Evolutionary conservation across 2,113 vertebrate species (phyloP).

Genomic region (Micronycteris hirsuta): DNA sequence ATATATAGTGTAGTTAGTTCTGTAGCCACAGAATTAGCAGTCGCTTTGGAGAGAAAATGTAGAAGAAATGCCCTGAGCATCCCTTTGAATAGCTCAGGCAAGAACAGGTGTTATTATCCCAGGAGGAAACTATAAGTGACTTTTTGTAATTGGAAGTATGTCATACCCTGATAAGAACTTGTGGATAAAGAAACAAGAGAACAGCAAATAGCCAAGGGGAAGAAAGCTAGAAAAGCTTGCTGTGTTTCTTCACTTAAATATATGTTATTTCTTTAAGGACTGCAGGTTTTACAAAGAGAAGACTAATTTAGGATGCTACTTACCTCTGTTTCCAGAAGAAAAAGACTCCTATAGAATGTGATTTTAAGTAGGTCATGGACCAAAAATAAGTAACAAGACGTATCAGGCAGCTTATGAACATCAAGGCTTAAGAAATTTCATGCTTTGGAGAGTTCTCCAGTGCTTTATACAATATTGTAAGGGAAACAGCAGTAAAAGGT

Average conservation of each 20-base stretch:
- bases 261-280: conserved; percentile 47
- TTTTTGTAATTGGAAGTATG: conserved; percentile 68
- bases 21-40: conserved; percentile 37
- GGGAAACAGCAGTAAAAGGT: background rate
- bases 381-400: conserved; percentile 44
- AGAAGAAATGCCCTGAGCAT: conserved; percentile 34
- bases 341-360: conserved; percentile 31
- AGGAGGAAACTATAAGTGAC: conserved; percentile 56
- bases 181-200: conserved; percentile 41
- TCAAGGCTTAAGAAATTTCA: conserved; percentile 47
- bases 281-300: conserved; percentile 34
- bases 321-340: conserved; percentile 49
- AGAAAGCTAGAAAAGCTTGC: conserved; percentile 37
- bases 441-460: background rate
- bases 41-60: conserved; percentile 35
- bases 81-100: conserved; percentile 49
- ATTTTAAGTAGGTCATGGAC: conserved; percentile 48
- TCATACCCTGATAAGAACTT: conserved; percentile 62
- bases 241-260: conserved; percentile 52
- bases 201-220: conserved; percentile 52
- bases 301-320: conserved; percentile 45
- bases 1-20: background rate
- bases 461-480: conserved; percentile 32
- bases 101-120: conserved; percentile 54
- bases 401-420: conserved; percentile 37